Evolutionary conservation across 2,888 invertebrate species (phyloP).

Genomic region (Pollenia angustigena): DNA sequence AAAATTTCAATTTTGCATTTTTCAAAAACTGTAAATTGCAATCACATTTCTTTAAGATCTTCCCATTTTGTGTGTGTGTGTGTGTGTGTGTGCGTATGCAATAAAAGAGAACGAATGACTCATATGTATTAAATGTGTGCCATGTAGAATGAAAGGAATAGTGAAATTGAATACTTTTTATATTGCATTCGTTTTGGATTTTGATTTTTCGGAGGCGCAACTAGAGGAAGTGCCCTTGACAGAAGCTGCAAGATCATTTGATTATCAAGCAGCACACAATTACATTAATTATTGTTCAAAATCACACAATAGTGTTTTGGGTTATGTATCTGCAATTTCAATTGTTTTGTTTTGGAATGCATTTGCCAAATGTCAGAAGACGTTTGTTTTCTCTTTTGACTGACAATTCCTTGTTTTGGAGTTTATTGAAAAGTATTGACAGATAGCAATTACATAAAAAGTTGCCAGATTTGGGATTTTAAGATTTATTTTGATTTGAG

Average conservation of each 20-base stretch:
- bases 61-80: conserved; percentile 32
- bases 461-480: conserved; percentile 16
- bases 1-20: background rate
- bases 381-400: conserved; percentile 54
- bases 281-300: conserved; percentile 42
- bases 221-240: conserved; percentile 67
- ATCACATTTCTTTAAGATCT: background rate
- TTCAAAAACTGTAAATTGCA: conserved; percentile 32
- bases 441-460: background rate
- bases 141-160: conserved; percentile 48
- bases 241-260: conserved; percentile 68
- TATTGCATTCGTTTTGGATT: conserved; percentile 34
- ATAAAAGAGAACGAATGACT: conserved; percentile 2
- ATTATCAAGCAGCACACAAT: conserved; percentile 46
- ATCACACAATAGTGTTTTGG: conserved; percentile 30
- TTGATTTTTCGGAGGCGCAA: conserved; percentile 63
- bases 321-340: conserved; percentile 18
- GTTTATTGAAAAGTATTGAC: background rate
- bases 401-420: conserved; percentile 41
- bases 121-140: conserved; percentile 43
- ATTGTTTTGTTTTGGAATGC: conserved; percentile 31
- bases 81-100: conserved; percentile 4
- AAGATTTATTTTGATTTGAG: background rate
- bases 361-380: conserved; percentile 61
- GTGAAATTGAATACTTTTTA: conserved; percentile 70